These are phyloP conservation scores for Formica aserva DNA, from an alignment of 2,888 invertebrate species.

Conservation along the genomic window DNA sequence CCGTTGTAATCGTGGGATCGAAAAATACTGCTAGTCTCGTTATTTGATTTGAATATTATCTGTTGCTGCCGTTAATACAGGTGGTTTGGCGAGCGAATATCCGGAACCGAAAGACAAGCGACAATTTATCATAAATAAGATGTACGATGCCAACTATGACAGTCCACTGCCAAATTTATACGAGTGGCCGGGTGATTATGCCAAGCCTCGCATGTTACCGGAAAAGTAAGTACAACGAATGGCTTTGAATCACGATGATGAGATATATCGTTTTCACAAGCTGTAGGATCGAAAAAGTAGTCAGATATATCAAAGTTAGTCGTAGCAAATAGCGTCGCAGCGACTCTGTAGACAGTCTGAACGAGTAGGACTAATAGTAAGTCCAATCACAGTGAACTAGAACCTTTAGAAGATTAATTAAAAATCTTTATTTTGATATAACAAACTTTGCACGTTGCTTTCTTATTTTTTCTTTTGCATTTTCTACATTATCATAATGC, in stretches of 20 bases:
- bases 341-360: conserved; percentile 6
- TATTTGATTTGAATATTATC: not conserved
- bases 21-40: not conserved
- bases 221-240: conserved; percentile 81
- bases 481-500: not conserved
- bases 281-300: conserved; percentile 16
- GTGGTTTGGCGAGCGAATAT: conserved; percentile 93
- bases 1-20: not conserved
- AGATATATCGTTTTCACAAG: conserved; percentile 39
- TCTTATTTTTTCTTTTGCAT: conserved; percentile 1
- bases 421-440: not conserved
- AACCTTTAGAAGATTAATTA: not conserved
- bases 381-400: not conserved
- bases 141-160: conserved; percentile 93
- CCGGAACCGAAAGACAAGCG: conserved; percentile 93
- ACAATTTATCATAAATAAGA: conserved; percentile 90
- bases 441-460: not conserved
- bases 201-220: conserved; percentile 82
- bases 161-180: conserved; percentile 90
- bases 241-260: not conserved
- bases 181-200: conserved; percentile 85
- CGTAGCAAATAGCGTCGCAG: conserved; percentile 22
- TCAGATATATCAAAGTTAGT: conserved; percentile 42
- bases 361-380: conserved; percentile 8
- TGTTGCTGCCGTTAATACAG: conserved; percentile 84